A percentile compares a stretch with the other conserved stretches of the same genome.
Conservation (phyloP, 2,113 vertebrate genomes). For the Erythrolamprus reginae region DNA sequence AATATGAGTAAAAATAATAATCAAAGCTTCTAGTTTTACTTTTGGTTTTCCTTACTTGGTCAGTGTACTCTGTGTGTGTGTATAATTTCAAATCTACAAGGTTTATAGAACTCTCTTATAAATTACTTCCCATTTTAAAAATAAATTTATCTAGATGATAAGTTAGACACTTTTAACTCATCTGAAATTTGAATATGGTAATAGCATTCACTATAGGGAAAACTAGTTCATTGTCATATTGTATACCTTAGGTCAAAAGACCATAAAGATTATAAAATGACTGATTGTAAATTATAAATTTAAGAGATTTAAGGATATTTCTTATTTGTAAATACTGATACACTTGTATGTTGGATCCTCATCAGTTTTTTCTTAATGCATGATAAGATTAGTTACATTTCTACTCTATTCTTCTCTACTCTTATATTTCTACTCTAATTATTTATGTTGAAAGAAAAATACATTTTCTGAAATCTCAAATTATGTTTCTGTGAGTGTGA, state of each 20-base stretch:
- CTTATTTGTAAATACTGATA: background rate
- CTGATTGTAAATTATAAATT: background rate
- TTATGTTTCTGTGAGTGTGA: background rate
- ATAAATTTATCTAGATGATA: conserved; percentile 31
- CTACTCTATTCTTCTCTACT: background rate
- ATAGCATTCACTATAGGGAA: conserved; percentile 15
- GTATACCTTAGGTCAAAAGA: background rate
- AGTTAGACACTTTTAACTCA: conserved; percentile 36
- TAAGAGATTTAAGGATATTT: background rate
- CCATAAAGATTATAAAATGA: background rate
- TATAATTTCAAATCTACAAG: conserved; percentile 6
- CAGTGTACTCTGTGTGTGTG: background rate
- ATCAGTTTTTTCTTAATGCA: background rate
- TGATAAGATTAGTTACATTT: background rate
- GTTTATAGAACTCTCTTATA: background rate
- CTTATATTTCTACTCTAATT: background rate
- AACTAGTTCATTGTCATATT: conserved; percentile 23
- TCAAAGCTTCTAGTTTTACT: background rate
- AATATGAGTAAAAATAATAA: background rate
- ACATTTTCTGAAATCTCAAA: background rate
- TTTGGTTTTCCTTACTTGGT: background rate
- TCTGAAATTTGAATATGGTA: conserved; percentile 37
- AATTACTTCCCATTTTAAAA: conserved; percentile 16
- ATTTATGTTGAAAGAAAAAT: background rate
- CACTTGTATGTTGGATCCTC: background rate